Evolutionary conservation across 2,888 invertebrate species (phyloP).

Genomic region (Sturmia bella): DNA sequence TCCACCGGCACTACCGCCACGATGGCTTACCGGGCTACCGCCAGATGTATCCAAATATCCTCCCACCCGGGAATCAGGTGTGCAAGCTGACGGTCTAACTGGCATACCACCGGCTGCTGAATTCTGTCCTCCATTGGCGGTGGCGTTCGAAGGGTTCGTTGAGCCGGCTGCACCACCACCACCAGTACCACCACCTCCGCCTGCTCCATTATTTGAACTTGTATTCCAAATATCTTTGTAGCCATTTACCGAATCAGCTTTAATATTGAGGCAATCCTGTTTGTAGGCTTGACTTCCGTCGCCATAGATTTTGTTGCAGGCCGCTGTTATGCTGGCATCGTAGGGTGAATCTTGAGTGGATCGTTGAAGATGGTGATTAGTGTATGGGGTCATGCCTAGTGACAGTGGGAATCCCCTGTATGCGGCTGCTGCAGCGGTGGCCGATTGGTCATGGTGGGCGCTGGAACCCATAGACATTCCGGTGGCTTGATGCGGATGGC

Average conservation of each 20-base stretch:
- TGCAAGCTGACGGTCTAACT: slow-evolving; percentile 93
- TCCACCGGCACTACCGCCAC: slow-evolving; percentile 86
- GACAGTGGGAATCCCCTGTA: slow-evolving; percentile 94
- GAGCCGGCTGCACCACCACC: slow-evolving; percentile 83
- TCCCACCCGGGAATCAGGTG: slow-evolving; percentile 91
- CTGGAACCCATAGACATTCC: slow-evolving; percentile 86
- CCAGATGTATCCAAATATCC: slow-evolving; percentile 90
- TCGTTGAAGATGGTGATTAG: slow-evolving; percentile 89
- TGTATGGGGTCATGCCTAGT: slow-evolving; percentile 92
- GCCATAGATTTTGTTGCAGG: slow-evolving; percentile 87
- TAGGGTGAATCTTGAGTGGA: slow-evolving; percentile 95
- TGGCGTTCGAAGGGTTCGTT: slow-evolving; percentile 81
- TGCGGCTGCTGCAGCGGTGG: slow-evolving; percentile 84
- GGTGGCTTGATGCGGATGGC: slow-evolving; percentile 92
- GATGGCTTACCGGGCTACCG: slow-evolving; percentile 87
- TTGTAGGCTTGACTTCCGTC: slow-evolving; percentile 83
- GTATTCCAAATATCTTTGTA: slow-evolving; percentile 86
- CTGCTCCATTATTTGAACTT: slow-evolving; percentile 83
- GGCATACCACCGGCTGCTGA: slow-evolving; percentile 83
- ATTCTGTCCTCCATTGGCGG: slow-evolving; percentile 85
- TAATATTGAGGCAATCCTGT: slow-evolving; percentile 87
- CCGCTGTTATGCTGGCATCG: slow-evolving; percentile 93
- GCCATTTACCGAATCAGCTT: slow-evolving; percentile 83
- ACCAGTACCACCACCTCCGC: slow-evolving; percentile 83
- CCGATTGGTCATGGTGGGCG: slow-evolving; percentile 88